Evolutionary conservation across 2,113 vertebrate species (phyloP).

Genomic region (Monarcha castaneiventris): DNA sequence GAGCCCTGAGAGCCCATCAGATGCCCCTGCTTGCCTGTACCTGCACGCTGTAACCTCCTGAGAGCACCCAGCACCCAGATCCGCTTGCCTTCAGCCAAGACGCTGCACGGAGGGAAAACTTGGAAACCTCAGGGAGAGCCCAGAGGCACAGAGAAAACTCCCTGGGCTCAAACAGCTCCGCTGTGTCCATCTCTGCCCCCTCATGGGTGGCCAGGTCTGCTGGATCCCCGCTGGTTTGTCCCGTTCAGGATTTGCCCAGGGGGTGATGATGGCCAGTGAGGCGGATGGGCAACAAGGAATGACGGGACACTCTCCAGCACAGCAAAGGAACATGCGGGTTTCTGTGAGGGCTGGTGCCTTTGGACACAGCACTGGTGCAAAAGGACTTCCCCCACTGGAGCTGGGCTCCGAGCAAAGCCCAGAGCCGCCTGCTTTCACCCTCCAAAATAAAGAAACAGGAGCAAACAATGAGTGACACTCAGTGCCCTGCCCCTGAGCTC

Average conservation of each 20-base stretch:
- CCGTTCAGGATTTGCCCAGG: not conserved
- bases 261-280: fast-evolving
- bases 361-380: not conserved
- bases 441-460: conserved; percentile 24
- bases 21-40: not conserved
- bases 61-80: not conserved
- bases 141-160: not conserved
- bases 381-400: not conserved
- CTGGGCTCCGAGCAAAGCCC: fast-evolving
- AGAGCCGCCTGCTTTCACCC: not conserved
- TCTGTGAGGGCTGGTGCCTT: not conserved
- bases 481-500: conserved; percentile 19
- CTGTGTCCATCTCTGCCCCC: not conserved
- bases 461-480: not conserved
- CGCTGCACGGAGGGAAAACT: not conserved
- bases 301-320: not conserved
- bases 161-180: not conserved
- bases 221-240: not conserved
- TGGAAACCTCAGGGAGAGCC: not conserved
- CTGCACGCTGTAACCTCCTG: not conserved
- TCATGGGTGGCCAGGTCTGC: fast-evolving
- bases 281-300: not conserved
- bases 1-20: not conserved
- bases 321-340: not conserved
- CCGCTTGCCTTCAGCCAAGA: not conserved